Conservation (phyloP, 2,888 invertebrate genomes). For the Hirtodrosophila trivittata region DNA sequence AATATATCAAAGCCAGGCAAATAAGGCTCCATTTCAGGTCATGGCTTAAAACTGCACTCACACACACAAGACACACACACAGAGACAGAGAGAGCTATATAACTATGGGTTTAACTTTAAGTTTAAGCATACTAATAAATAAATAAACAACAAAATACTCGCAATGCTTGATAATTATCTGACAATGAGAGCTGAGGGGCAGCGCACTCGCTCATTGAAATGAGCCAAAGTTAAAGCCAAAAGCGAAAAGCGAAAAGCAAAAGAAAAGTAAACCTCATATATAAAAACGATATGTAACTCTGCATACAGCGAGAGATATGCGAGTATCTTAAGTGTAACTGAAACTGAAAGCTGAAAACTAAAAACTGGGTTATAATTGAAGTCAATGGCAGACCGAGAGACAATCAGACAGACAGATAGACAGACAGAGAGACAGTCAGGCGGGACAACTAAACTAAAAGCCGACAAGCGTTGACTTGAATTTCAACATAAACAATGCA, state of each 20-base stretch:
- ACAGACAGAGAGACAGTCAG: not conserved
- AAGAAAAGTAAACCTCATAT: slow-evolving; percentile 27
- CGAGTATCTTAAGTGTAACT: slow-evolving; percentile 14
- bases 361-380: slow-evolving; percentile 52
- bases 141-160: slow-evolving; percentile 38
- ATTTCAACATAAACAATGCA: slow-evolving; percentile 66
- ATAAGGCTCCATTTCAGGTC: no score
- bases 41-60: slow-evolving; percentile 62
- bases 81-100: no score
- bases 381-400: slow-evolving; percentile 31
- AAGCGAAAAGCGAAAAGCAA: slow-evolving; percentile 27
- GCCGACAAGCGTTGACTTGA: slow-evolving; percentile 48
- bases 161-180: slow-evolving; percentile 71
- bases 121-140: slow-evolving; percentile 13
- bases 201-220: no score
- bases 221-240: slow-evolving; percentile 26
- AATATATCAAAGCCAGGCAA: no score
- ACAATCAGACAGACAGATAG: not conserved
- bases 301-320: slow-evolving; percentile 3
- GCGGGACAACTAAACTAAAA: slow-evolving; percentile 16
- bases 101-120: no score
- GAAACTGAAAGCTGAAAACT: slow-evolving; percentile 25
- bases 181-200: slow-evolving; percentile 62
- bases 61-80: slow-evolving; percentile 11
- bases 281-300: slow-evolving; percentile 4